phyloP scores from a whole-genome alignment of 2,797 vertebrate genomes.

The Periophthalmus magnuspinnatus region DNA sequence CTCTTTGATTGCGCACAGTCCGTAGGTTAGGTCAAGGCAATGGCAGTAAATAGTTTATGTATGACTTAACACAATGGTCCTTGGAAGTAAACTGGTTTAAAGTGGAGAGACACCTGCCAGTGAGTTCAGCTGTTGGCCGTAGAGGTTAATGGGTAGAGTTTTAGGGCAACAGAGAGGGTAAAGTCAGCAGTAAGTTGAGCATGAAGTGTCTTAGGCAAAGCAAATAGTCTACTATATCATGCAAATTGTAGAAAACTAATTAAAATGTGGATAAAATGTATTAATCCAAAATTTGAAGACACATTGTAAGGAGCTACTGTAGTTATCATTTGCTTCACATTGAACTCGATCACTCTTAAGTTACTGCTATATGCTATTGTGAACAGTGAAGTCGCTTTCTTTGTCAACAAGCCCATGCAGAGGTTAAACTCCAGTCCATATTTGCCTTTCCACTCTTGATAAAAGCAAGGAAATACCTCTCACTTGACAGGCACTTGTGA shows the following conservation, averaged over 20 bases:
- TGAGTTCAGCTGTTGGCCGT: conserved; percentile 39
- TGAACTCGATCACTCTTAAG: neutral
- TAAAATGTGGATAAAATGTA: neutral
- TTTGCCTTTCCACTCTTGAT: conserved; percentile 35
- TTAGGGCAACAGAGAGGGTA: conserved; percentile 55
- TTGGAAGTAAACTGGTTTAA: conserved; percentile 17
- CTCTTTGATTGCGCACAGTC: neutral
- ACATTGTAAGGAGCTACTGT: neutral
- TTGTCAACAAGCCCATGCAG: neutral
- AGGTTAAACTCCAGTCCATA: conserved; percentile 27
- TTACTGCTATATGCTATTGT: neutral
- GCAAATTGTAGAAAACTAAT: neutral
- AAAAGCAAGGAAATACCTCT: conserved; percentile 48
- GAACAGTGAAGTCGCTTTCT: neutral
- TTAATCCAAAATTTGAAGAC: neutral
- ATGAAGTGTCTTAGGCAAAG: neutral
- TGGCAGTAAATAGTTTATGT: neutral
- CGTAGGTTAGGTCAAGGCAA: neutral
- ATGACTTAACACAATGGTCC: conserved; percentile 7
- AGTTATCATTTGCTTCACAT: neutral
- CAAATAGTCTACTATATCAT: neutral
- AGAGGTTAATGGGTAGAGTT: conserved; percentile 31
- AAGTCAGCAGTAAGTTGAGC: conserved; percentile 17
- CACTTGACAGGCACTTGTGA: conserved; percentile 46
- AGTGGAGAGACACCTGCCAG: conserved; percentile 57